phyloP scores from a whole-genome alignment of 2,113 vertebrate species.

The Grus americana region DNA sequence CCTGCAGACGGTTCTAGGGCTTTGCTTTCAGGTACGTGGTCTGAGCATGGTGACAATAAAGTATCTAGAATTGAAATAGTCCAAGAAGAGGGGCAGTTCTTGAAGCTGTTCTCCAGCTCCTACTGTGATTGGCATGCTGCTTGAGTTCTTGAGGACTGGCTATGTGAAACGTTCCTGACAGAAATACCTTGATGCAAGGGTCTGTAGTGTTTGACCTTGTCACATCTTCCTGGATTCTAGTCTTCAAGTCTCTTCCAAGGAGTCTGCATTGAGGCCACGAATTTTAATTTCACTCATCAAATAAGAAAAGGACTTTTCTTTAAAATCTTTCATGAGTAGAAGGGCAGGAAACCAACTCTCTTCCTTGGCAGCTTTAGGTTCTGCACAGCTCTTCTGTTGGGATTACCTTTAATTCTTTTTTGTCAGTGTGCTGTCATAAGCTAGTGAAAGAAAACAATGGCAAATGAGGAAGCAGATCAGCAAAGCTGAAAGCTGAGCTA shows the following conservation, averaged over 20 bases:
- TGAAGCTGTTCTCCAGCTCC: neutral
- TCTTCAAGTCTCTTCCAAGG: neutral
- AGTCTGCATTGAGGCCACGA: neutral
- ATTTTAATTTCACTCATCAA: neutral
- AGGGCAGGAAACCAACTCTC: neutral
- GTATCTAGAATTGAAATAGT: neutral
- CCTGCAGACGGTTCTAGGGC: neutral
- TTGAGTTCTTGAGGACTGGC: neutral
- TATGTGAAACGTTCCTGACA: neutral
- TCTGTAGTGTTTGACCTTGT: neutral
- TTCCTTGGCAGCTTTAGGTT: neutral
- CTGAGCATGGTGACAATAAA: neutral
- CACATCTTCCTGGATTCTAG: neutral
- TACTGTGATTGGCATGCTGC: rapidly evolving
- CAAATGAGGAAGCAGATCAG: neutral
- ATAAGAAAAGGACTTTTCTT: neutral
- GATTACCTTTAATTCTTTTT: neutral
- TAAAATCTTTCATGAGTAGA: neutral
- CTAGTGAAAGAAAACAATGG: neutral
- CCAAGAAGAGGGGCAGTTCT: neutral
- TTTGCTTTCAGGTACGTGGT: neutral
- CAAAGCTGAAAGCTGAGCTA: neutral
- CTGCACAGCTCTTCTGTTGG: neutral
- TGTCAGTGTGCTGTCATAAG: neutral
- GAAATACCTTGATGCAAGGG: neutral